Base-by-base conservation (phyloP, 35 echinoderm and acorn worm genomes). In the Ptychodera flava region DNA sequence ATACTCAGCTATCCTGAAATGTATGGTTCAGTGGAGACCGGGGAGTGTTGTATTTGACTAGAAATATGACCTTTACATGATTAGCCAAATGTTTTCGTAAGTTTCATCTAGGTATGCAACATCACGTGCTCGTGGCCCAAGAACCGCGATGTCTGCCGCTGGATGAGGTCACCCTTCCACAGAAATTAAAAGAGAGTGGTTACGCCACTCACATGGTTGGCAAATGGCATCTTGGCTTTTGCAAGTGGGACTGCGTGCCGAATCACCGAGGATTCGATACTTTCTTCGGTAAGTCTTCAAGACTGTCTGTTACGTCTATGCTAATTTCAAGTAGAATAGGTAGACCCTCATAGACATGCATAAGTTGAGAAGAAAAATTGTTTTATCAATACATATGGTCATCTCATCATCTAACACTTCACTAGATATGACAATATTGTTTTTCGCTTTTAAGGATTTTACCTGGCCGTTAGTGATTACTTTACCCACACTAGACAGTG, bases 161-260 rank as follows among this genome's bases (percentile, higher is more conserved):
- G 0, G 53, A 95, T 33, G 90, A 95, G 32, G 77, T 78, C 22
- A 88, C 90, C 27, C 77, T 95, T 31, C 90, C 93, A 27, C 93
- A 95, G 84, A 87, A 83, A 16, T 37, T 95, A 38, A 81, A 92
- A 86, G 81, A 77, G 32, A 38, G 78, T 27, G 93, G 93, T n/a
- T 95, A 95, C 84, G 85, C 86, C 33, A 95, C 93, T 32, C 93
- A 95, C 86, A 52, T 84, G 16, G 90, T 95, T 1, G 93, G 93
- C 28, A 95, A 95, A 81, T 95, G 93, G 93, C 93, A 95, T 78
- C 82, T 95, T 31, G 93, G 93, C 0, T 88, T 83, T 76, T 81
- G 90, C 35, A 77, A 86, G 28, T 88, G 87, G 84, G 87, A 95
- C 12, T 95, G 93, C 76, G 34, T 92, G 30, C 93, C 93, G 16